phyloP scores from a whole-genome alignment of 2,113 vertebrate genomes.

The Elanoides forficatus region DNA sequence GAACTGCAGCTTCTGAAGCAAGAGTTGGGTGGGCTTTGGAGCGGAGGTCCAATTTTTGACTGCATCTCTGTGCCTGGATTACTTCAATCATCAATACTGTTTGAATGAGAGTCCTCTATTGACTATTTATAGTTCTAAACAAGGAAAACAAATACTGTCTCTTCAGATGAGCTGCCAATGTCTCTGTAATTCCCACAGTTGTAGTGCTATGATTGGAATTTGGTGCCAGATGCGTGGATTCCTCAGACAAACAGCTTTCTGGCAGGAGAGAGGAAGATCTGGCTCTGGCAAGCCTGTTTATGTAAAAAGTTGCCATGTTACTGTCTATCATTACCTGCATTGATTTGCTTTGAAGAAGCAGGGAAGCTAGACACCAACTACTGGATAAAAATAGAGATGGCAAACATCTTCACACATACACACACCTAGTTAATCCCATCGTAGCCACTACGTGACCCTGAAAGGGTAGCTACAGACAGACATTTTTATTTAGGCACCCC shows the following conservation, averaged over 20 bases:
- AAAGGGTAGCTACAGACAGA: not conserved
- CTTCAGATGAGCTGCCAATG: conserved; percentile 47
- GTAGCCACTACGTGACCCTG: not conserved
- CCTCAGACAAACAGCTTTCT: conserved; percentile 55
- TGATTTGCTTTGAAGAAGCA: not conserved
- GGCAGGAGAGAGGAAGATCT: conserved; percentile 38
- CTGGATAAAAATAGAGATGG: not conserved
- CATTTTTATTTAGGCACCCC: not conserved
- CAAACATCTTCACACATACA: not conserved
- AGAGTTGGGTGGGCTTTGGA: not conserved
- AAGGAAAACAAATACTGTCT: conserved; percentile 61
- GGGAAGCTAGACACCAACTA: not conserved
- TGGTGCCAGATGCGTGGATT: conserved; percentile 59
- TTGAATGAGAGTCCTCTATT: conserved; percentile 37
- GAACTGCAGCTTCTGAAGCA: not conserved
- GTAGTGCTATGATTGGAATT: conserved; percentile 28
- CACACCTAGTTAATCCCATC: not conserved
- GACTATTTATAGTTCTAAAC: conserved; percentile 51
- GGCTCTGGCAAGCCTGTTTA: not conserved
- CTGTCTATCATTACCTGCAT: conserved; percentile 25
- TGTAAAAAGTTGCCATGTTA: not conserved
- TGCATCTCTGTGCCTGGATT: not conserved
- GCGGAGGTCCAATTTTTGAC: not conserved
- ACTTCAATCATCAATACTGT: not conserved
- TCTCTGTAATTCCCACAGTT: conserved; percentile 21